phyloP scores from a whole-genome alignment of 1,140 invertebrate genomes.

The Grapholita molesta region DNA sequence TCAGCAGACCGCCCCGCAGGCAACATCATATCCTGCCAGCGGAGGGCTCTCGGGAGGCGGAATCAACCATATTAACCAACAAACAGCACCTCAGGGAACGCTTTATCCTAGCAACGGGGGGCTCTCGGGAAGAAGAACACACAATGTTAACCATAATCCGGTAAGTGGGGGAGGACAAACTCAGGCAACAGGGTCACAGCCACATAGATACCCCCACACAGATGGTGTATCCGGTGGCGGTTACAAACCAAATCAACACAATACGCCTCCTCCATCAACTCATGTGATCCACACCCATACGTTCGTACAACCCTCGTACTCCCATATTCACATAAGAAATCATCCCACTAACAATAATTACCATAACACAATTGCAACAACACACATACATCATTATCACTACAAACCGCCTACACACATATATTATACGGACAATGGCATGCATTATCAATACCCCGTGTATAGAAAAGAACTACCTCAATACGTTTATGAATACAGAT shows the following conservation, averaged over 20 bases:
- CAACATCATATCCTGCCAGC: neutral
- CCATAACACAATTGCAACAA: neutral
- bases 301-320: neutral
- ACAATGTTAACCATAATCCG: too few relatives aligned
- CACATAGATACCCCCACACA: neutral
- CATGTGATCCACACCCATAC: neutral
- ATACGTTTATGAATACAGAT: slow-evolving; percentile 6
- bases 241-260: neutral
- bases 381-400: neutral
- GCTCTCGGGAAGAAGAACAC: neutral
- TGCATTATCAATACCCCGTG: neutral
- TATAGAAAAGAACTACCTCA: neutral
- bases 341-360: neutral
- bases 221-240: neutral
- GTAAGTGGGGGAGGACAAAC: too few relatives aligned
- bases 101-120: neutral
- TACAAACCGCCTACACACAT: neutral
- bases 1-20: neutral
- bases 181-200: too few relatives aligned
- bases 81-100: neutral
- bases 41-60: neutral
- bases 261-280: neutral
- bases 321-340: neutral
- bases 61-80: neutral
- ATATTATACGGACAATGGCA: neutral